Base-by-base conservation (phyloP, 2,113 vertebrate genomes). In the Felis catus region DNA sequence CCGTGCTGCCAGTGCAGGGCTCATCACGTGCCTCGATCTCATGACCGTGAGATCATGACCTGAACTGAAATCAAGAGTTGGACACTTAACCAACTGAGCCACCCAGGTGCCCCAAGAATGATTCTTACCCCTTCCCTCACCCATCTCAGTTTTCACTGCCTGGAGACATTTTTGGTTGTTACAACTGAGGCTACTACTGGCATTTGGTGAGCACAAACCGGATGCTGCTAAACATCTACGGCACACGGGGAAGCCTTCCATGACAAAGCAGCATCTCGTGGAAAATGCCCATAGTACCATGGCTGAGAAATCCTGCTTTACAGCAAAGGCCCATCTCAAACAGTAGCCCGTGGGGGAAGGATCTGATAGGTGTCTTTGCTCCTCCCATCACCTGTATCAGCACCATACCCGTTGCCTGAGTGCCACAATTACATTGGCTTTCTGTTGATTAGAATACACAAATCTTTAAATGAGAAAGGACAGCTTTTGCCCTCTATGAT, bases 51-150 rank as follows among this genome's bases (percentile, higher is more conserved):
- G 58, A 61, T 61, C 58, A 61, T 61, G 58, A 61, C 58, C 58
- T 61, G 58, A 61, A 61, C 58, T 61, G 21, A 23, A 61, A 61
- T 61, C 21, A 58, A 58, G 21, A 61, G 58, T 23, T 61, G 58
- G 21, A 18, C 18, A 18, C 58, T 23, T 61, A 61, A 61, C 58
- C 21, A 61, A 19, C 58, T 9, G 21, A 61, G 58, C 21, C 21
- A 61, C 58, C 8, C 58, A 61, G 58, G 7, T 61, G 7, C 21
- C 58, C 5, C 23, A 80, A 66, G 39, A 74, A 19, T 33, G 76
- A 48, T 29, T 41, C 51, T n/a, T 16, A 13, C 0, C 18, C 16
- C 13, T 16, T 7, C 16, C 18, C 5, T 9, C 1, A 0, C 25
- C 23, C 36, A 36, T 31, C 15, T 8, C 53, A 73, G 16, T 4